phyloP scores from a whole-genome alignment of 2,113 vertebrate genomes.

The Thinocorus orbignyianus region DNA sequence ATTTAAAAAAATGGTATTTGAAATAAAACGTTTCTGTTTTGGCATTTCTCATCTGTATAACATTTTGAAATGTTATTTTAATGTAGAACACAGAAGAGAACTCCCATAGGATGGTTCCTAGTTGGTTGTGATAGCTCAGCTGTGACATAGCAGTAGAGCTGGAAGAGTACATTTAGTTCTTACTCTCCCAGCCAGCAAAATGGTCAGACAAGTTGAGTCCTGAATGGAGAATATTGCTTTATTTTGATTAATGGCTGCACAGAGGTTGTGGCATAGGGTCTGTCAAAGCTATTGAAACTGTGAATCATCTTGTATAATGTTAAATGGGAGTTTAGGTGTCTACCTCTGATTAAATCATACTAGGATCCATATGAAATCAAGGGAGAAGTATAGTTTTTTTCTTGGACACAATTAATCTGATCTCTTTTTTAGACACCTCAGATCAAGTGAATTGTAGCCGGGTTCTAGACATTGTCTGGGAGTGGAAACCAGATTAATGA shows the following conservation, averaged over 20 bases:
- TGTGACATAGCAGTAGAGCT: not conserved
- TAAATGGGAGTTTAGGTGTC: not conserved
- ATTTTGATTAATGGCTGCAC: not conserved
- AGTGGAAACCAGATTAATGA: slow-evolving; percentile 2
- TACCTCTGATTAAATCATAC: not conserved
- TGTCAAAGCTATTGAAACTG: not conserved
- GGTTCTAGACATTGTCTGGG: not conserved
- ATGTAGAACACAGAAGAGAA: not conserved
- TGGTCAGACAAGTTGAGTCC: not conserved
- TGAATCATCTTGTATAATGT: not conserved
- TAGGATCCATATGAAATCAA: not conserved
- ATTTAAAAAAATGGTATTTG: not conserved
- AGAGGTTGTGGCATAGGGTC: not conserved
- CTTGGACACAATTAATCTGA: not conserved
- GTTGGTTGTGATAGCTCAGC: not conserved
- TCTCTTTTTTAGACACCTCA: not conserved
- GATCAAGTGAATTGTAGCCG: not conserved
- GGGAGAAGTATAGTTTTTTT: not conserved
- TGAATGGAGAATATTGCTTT: not conserved
- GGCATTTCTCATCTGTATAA: not conserved
- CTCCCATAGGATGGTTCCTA: not conserved
- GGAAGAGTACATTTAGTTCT: not conserved
- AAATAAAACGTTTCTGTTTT: not conserved
- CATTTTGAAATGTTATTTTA: not conserved
- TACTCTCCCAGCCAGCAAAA: not conserved